Percentiles rank a stretch among this genome's conserved stretches.
These are phyloP conservation scores for Adrianichthys oophorus DNA, from an alignment of 2,797 vertebrate species.

Conservation along the genomic window DNA sequence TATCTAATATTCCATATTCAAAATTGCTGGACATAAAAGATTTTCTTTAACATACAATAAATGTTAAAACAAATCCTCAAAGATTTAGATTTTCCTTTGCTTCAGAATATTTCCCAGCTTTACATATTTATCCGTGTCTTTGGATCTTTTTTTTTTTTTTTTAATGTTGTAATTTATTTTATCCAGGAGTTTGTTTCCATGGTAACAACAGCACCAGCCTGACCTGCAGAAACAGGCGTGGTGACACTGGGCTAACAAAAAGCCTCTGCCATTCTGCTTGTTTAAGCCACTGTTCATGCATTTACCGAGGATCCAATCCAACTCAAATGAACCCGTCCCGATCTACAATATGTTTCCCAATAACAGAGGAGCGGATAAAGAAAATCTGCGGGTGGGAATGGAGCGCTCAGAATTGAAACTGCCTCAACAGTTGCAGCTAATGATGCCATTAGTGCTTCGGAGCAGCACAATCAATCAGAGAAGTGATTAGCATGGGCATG, in stretches of 20 bases:
- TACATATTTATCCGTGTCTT: too few relatives aligned
- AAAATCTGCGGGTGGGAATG: constrained; percentile 36
- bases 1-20: too few relatives aligned
- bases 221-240: constrained; percentile 4
- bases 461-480: constrained; percentile 72
- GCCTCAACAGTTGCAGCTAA: constrained; percentile 69
- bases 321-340: constrained; percentile 44
- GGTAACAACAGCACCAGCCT: constrained; percentile 31
- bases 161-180: too few relatives aligned
- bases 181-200: constrained; percentile 25
- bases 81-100: too few relatives aligned
- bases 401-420: constrained; percentile 51
- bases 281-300: constrained; percentile 9
- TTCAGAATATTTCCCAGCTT: too few relatives aligned
- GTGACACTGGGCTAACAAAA: constrained; percentile 11
- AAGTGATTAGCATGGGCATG: constrained; percentile 76
- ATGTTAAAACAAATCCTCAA: too few relatives aligned
- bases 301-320: constrained; percentile 34
- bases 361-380: constrained; percentile 44
- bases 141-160: too few relatives aligned
- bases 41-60: too few relatives aligned
- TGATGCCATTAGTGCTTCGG: constrained; percentile 71
- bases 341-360: constrained; percentile 23
- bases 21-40: too few relatives aligned
- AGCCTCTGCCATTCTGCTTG: not conserved